Base-by-base conservation (phyloP, 1,140 invertebrate genomes). In the Galleria mellonella region DNA sequence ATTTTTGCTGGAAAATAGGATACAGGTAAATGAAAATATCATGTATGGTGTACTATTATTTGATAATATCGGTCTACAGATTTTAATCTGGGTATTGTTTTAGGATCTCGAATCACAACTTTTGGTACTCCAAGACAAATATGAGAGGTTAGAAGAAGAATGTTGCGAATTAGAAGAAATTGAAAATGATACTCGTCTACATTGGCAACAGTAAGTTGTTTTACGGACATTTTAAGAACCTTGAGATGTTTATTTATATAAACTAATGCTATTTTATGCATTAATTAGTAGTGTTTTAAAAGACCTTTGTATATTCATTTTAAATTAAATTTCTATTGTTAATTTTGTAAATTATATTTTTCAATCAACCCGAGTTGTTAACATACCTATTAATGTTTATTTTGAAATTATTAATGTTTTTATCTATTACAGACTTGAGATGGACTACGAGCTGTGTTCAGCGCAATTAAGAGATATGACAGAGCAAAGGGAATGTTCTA, bases 141-240 rank as follows among this genome's bases (percentile, higher is more conserved):
- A 90, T 75, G 78, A 86, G 14, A 71, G 82, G 52, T 62, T 91
- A 52, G 90, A 91, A 60, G 90, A 92, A 52, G 89, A 91, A 55
- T 89, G 89, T 64, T 90, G 90, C 64, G 90, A 91, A 75, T 77
- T 91, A 30, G 90, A 92, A 69, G 91, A 92, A 68, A 90, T 90
- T 29, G 91, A 91, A 74, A 92, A 92, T 75, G 90, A 92, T 56
- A 90, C 89, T 11, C 86, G 91, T 41, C 73, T 91, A 43, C 88
- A 89, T 64, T 87, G 89, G 72, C 90, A 91, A 62, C 88, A 90
- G 77, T 89, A 62, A 74, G 83, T 87, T 35, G 12, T 13, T 27
- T 15, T 30, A 38, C 4, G 17, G 2, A 23, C 17, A 37, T 37
- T 37, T 23, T 37, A 0, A 10, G 8, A 37, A 17, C 15, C 43